A percentile compares a stretch with the other conserved stretches of the same genome.
phyloP scores from a whole-genome alignment of 1,140 invertebrate genomes.

The Cydia pomonella region DNA sequence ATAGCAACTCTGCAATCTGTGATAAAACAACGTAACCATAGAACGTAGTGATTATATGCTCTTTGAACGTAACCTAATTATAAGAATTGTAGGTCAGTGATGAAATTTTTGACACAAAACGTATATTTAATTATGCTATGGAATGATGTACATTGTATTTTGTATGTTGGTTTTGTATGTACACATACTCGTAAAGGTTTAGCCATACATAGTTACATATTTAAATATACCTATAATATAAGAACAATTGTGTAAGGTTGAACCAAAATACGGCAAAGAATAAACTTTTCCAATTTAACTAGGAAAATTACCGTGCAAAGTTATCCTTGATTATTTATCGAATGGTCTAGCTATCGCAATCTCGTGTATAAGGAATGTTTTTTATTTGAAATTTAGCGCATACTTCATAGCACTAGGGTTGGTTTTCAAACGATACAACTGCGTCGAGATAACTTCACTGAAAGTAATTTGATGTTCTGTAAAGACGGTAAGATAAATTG shows the following conservation, averaged over 20 bases:
- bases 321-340: not conserved
- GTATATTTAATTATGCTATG: too few relatives aligned
- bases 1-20: too few relatives aligned
- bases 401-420: not conserved
- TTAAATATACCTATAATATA: too few relatives aligned
- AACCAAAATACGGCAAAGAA: not conserved
- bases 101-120: too few relatives aligned
- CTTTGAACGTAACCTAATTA: too few relatives aligned
- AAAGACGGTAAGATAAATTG: conserved; percentile 13
- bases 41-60: too few relatives aligned
- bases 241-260: not conserved
- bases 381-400: not conserved
- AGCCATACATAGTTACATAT: too few relatives aligned
- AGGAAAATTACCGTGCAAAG: not conserved
- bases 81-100: too few relatives aligned
- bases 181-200: too few relatives aligned
- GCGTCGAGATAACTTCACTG: not conserved
- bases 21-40: too few relatives aligned
- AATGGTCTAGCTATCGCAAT: not conserved
- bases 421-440: not conserved
- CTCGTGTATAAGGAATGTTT: not conserved
- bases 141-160: too few relatives aligned
- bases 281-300: conserved; percentile 11
- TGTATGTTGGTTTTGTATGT: too few relatives aligned
- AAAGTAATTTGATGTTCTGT: not conserved